A percentile compares a stretch with the other conserved stretches of the same genome.
phyloP scores from a whole-genome alignment of 2,113 vertebrate genomes.

The Podarcis muralis region DNA sequence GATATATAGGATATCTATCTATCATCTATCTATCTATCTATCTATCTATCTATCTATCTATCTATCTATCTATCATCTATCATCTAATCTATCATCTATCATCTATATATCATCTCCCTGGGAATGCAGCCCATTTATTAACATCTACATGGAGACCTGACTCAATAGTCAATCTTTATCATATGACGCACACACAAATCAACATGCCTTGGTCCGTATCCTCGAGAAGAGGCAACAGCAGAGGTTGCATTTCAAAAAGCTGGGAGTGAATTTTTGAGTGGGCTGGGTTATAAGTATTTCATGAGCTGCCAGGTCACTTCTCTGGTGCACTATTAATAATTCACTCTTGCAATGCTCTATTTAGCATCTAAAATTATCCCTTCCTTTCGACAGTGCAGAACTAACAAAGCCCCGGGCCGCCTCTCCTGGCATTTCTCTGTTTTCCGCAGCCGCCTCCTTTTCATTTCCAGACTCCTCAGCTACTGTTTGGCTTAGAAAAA shows the following conservation, averaged over 20 bases:
- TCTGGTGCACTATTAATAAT: slow-evolving; percentile 39
- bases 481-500: background rate
- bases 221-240: too few species aligned
- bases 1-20: too few species aligned
- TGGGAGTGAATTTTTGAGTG: background rate
- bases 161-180: background rate
- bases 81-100: too few species aligned
- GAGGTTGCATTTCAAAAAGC: background rate
- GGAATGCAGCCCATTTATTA: background rate
- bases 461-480: background rate
- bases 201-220: background rate
- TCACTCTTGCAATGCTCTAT: slow-evolving; percentile 14
- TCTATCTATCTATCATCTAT: too few species aligned
- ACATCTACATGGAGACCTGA: background rate
- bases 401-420: background rate
- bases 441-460: too few species aligned
- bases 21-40: too few species aligned
- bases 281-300: slow-evolving; percentile 21
- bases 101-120: too few species aligned
- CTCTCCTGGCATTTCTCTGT: background rate
- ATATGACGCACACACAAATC: background rate
- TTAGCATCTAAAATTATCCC: slow-evolving; percentile 20
- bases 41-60: too few species aligned
- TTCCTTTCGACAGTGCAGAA: background rate
- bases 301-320: slow-evolving; percentile 31